These are phyloP conservation scores for Tetheella fluctuosa DNA, from an alignment of 2,888 invertebrate species.

Conservation along the genomic window DNA sequence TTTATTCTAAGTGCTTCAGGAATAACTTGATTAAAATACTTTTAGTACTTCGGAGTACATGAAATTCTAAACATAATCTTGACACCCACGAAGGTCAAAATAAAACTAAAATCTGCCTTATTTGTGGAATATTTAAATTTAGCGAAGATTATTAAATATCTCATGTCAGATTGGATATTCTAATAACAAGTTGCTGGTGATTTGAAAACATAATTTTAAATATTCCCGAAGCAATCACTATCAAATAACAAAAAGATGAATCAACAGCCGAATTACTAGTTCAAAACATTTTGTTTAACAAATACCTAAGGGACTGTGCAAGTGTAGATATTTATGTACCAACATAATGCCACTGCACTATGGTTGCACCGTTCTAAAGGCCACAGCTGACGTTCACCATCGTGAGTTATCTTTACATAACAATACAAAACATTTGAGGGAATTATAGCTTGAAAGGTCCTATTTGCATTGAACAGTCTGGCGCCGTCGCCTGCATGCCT, in stretches of 20 bases:
- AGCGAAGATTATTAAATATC: too few species aligned
- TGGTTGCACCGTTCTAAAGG: background rate
- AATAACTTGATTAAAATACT: too few species aligned
- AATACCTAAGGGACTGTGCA: background rate
- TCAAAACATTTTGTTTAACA: background rate
- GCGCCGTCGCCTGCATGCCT: background rate
- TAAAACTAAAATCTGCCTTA: too few species aligned
- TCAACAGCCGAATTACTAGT: background rate
- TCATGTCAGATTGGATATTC: too few species aligned
- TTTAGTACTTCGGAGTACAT: too few species aligned
- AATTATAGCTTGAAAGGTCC: slow-evolving; percentile 7
- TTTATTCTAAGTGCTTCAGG: too few species aligned
- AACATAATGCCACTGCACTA: slow-evolving; percentile 7
- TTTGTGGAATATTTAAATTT: too few species aligned
- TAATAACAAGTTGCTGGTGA: too few species aligned
- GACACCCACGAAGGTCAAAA: too few species aligned
- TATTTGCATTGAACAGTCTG: slow-evolving; percentile 9
- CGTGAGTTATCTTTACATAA: slow-evolving; percentile 12
- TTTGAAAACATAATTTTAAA: too few species aligned
- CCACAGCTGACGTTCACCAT: slow-evolving; percentile 8
- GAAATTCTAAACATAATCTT: too few species aligned
- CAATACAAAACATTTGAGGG: slow-evolving; percentile 11
- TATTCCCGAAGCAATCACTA: too few species aligned
- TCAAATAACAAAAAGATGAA: background rate
- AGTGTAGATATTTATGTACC: background rate